A percentile compares a stretch with the other conserved stretches of the same genome.
Evolutionary conservation across 2,113 vertebrate species (phyloP).

Genomic region (Aegypius monachus): DNA sequence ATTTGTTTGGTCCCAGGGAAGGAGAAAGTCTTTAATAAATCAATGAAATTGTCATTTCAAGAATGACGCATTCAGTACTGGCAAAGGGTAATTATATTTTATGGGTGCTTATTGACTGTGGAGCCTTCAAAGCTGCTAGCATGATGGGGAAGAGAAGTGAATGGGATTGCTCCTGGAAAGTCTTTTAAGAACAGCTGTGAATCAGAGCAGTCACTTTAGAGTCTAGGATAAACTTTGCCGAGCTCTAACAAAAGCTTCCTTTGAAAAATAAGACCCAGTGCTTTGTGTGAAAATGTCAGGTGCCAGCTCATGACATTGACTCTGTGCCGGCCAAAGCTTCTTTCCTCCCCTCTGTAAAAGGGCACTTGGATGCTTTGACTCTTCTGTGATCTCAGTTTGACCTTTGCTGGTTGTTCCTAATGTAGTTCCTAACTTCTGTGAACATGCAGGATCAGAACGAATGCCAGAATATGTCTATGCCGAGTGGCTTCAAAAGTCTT

Average conservation of each 20-base stretch:
- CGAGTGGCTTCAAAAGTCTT: not conserved
- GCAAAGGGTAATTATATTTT: constrained; percentile 70
- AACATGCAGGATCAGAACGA: not conserved
- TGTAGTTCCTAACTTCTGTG: not conserved
- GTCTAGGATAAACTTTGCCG: constrained; percentile 23
- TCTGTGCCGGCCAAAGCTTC: not conserved
- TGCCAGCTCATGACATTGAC: not conserved
- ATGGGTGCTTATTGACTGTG: constrained; percentile 53
- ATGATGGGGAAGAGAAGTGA: not conserved
- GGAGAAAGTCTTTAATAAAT: constrained; percentile 55
- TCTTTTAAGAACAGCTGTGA: constrained; percentile 40
- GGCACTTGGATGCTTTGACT: not conserved
- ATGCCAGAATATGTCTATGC: not conserved
- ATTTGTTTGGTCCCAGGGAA: constrained; percentile 47
- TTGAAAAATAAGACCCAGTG: not conserved
- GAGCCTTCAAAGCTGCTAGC: constrained; percentile 30
- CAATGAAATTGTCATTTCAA: constrained; percentile 66
- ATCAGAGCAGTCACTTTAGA: not conserved
- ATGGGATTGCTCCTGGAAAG: constrained; percentile 26
- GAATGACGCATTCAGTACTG: constrained; percentile 60
- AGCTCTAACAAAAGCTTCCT: constrained; percentile 13
- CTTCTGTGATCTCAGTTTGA: not conserved
- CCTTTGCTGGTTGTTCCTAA: not conserved
- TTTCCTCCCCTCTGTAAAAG: not conserved
- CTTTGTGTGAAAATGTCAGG: constrained; percentile 29